Base-by-base conservation (phyloP, 2,113 vertebrate genomes). In the Muntiacus muntjak region DNA sequence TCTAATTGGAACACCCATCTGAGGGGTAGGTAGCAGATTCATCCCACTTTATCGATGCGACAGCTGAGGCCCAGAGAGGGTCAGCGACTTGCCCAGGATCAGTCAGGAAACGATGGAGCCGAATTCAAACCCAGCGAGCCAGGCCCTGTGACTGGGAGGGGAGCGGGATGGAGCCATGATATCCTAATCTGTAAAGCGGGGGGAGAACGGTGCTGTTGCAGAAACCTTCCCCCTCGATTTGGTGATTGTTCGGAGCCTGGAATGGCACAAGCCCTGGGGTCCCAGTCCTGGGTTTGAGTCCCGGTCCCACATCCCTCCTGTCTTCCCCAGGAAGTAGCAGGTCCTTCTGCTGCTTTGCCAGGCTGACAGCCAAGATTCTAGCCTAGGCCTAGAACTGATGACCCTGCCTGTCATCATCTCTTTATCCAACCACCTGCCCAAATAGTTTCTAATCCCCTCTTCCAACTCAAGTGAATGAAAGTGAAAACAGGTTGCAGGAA, bases 151-250 rank as follows among this genome's bases (percentile, higher is more conserved):
- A 43, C 60, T 50, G 2, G 23, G 1, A 71, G 2, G 7, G 60
- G 43, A 28, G n/a, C 52, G 36, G 54, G 79, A 33, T 81, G 52
- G 86, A 81, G 52, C 43, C 74, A 3, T n/a, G 36, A 2, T 25
- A 11, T 8, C n/a, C 23, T 79, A 2, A n/a, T 57, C 67, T 71
- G 1, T n/a, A 47, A 62, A 54, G 21, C 40, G 6, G 17, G 21
- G 9, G 25, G 9, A 7, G 47, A 19, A 5, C 4, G 58, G 30
- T 54, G 28, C 25, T n/a, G 15, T 13, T 1, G 0, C 17, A 36
- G 64, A 26, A 5, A 40, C 8, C 6, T 0, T 13, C 33, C 28
- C 12, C 1, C 13, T 4, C 15, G 25, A 40, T 64, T 45, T 6
- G 14, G 12, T 54, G 86, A 71, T 82, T 45, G 21, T 33, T 25